phyloP scores from a whole-genome alignment of 2,113 vertebrate genomes.

The Halcyon malimbica region DNA sequence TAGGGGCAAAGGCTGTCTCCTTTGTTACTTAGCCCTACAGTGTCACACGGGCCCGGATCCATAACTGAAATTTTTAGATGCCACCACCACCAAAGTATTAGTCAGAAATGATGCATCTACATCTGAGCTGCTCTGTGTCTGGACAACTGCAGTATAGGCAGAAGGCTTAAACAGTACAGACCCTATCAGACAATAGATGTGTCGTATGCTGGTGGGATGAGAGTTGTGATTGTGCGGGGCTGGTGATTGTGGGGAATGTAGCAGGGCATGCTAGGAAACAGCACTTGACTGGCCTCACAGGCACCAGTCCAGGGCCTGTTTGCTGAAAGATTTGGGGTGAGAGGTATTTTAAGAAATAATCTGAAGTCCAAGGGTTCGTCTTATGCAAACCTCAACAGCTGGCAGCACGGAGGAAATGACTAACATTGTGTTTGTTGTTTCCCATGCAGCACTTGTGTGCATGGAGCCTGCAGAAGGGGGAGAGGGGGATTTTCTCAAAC shows the following conservation, averaged over 20 bases:
- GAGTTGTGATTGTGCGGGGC: background rate
- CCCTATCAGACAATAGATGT: rapidly evolving
- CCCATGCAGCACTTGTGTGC: background rate
- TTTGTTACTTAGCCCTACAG: background rate
- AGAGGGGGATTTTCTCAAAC: conserved; percentile 30
- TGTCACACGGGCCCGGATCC: background rate
- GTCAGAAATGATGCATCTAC: background rate
- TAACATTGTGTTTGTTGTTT: conserved; percentile 44
- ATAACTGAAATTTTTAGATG: background rate
- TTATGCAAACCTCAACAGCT: conserved; percentile 64
- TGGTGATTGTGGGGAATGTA: background rate
- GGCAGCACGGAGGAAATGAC: conserved; percentile 48
- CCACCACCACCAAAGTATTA: background rate
- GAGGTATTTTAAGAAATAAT: conserved; percentile 56
- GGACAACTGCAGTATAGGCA: background rate
- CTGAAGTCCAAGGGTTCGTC: conserved; percentile 66
- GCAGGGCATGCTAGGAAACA: background rate
- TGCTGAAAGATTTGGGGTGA: conserved; percentile 6
- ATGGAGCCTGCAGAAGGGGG: background rate
- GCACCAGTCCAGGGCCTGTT: background rate
- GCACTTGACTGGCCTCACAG: background rate
- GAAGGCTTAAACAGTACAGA: background rate
- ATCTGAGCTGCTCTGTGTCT: background rate
- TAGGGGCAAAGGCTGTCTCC: background rate
- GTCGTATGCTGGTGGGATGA: rapidly evolving